These are phyloP conservation scores for Sparus aurata DNA, from an alignment of 2,797 vertebrate genomes.

Conservation along the genomic window DNA sequence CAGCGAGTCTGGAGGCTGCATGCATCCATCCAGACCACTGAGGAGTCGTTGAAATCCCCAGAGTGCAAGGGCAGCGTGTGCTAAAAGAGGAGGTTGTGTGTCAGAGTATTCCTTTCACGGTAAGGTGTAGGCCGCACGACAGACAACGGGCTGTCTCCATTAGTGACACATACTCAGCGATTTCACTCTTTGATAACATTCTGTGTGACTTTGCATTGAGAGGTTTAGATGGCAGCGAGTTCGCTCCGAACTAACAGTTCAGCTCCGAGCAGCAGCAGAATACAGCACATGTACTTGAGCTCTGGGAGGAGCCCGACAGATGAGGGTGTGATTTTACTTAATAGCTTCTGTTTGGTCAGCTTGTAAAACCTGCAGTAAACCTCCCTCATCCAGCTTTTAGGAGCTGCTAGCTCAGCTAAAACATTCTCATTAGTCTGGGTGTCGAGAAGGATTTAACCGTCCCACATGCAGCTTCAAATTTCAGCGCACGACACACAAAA, in stretches of 20 bases:
- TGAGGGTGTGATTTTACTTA: not conserved
- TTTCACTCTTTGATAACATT: slow-evolving; percentile 2
- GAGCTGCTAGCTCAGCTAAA: slow-evolving; percentile 40
- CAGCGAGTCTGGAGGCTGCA: slow-evolving; percentile 33
- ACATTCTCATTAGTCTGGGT: slow-evolving; percentile 26
- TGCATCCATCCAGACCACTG: slow-evolving; percentile 17
- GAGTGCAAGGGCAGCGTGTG: slow-evolving; percentile 9
- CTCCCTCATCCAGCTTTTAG: not conserved
- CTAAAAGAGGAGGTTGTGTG: slow-evolving; percentile 18
- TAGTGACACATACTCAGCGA: slow-evolving; percentile 23
- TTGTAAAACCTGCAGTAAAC: slow-evolving; percentile 39
- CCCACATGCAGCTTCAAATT: slow-evolving; percentile 7
- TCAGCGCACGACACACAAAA: not conserved
- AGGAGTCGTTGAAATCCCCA: slow-evolving; percentile 26
- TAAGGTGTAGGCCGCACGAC: slow-evolving; percentile 11
- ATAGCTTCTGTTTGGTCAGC: slow-evolving; percentile 22
- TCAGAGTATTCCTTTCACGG: slow-evolving; percentile 1
- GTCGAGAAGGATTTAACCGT: slow-evolving; percentile 5
- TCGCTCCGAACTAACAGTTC: not conserved
- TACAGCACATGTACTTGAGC: not conserved
- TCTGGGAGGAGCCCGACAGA: not conserved
- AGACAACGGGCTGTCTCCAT: slow-evolving; percentile 9
- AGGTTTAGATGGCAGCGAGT: not conserved
- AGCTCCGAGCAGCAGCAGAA: not conserved
- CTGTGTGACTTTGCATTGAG: slow-evolving; percentile 2